Conservation (phyloP, 2,888 invertebrate genomes). For the Netelia inedita region DNA sequence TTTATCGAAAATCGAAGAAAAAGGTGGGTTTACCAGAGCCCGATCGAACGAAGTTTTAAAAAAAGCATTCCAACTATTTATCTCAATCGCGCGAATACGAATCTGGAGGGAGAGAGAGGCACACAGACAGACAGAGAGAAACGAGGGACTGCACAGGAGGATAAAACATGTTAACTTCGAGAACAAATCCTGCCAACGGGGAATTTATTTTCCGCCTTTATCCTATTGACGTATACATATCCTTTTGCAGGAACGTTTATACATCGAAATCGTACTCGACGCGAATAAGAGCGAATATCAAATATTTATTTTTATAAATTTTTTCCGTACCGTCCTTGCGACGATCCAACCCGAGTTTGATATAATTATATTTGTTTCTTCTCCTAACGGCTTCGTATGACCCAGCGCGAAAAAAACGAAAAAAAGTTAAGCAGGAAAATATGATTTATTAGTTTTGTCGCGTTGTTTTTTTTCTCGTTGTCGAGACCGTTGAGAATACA, state of each 20-base stretch:
- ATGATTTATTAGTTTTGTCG: constrained; percentile 44
- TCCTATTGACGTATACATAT: not conserved
- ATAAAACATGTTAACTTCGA: constrained; percentile 1
- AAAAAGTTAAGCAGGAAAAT: not conserved
- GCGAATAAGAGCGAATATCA: not conserved
- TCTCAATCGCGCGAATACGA: constrained; percentile 9
- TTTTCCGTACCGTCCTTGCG: not conserved
- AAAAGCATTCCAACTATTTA: constrained; percentile 1
- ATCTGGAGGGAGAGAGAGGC: not conserved
- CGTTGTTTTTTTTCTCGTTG: not conserved
- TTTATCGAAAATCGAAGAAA: not conserved
- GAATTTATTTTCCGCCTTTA: not conserved
- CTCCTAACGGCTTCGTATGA: not conserved
- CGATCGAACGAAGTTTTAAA: constrained; percentile 1
- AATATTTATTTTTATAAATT: constrained; percentile 10
- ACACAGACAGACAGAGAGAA: not conserved
- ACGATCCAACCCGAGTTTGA: not conserved
- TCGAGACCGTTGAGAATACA: constrained; percentile 27
- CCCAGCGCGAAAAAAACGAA: not conserved
- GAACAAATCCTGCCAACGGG: constrained; percentile 12
- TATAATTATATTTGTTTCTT: not conserved
- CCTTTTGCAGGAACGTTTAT: constrained; percentile 18
- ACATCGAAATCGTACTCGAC: not conserved
- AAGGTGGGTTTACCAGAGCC: not conserved
- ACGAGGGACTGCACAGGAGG: not conserved